Evolutionary conservation across 2,888 invertebrate genomes (phyloP), one percentile per base, ranked within the genome.

Genomic region (Caenorhabditis angaria): DNA sequence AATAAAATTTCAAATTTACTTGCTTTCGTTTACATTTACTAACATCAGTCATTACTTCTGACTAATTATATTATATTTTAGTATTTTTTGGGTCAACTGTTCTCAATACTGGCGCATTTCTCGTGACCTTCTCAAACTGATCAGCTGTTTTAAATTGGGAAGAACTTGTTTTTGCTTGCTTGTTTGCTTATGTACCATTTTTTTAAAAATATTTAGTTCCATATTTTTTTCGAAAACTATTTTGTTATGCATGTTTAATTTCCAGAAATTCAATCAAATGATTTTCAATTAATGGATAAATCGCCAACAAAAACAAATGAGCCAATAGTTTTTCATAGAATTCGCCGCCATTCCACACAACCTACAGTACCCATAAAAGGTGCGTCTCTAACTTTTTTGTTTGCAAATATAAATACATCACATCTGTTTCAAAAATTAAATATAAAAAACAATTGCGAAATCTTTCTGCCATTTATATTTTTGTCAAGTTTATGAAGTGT

Each of bases 241-340:
- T 51, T 51, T 14, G 4, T 10, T 5, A 51, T 22, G 5, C 22
- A 32, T 3, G 2, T 53, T 53, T 14, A 27, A 53, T 53, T 53
- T 53, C 18, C 53, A 53, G 53, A 53, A 53, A 53, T 27, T n/a
- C 8, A 24, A 8, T 53, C 25, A 5, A 24, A 53, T 53, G 20
- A 32, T 57, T 12, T 22, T 32, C 20, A 29, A 32, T 57, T 57
- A 35, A 57, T 57, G 57, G 57, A 57, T n/a, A 57, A 53, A 27
- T 53, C 27, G 10, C 53, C 25, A 53, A 24, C 25, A 24, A 6
- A 24, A 6, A 12, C 20, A 29, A 20, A 57, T 24, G 47, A 41
- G 20, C 29, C 32, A 32, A 27, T 54, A 54, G 54, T 54, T 54
- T 54, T 27, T 27, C 54, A 54, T 54, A 54, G 54, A 54, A 18